Base-by-base conservation (phyloP, 2,797 vertebrate species). In the Luscinia megarhynchos region DNA sequence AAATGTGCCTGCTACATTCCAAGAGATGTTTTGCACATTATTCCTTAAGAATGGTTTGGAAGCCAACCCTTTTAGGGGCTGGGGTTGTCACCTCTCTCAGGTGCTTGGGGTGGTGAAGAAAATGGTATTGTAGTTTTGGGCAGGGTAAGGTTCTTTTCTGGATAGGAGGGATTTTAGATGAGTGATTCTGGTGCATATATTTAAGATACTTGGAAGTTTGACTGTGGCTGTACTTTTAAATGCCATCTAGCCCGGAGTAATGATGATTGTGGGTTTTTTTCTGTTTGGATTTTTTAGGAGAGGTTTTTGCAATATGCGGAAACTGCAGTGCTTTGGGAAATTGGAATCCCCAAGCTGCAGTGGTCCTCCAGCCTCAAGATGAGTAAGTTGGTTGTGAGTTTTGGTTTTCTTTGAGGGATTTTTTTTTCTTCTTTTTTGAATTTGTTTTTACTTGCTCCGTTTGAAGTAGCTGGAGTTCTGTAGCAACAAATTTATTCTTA, bases 221-320 rank as follows among this genome's bases (percentile, higher is more conserved):
- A 21, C 19, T 7, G 2, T 29, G 15, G 53, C 12, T 86, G 20
- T 69, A 12, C 24, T 64, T 30, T 38, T 0, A 69, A 43, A 67
- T 82, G 79, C 9, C 36, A 11, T 72, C 8, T 10, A 19, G 17
- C 8, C 22, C 59, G 41, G 30, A 72, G 22, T 69, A 48, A 18
- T 38, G 22, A 58, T 40, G 45, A n/a, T 26, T 73, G 41, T 81
- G 27, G 0, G 0, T 34, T 79, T 72, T 85, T 70, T 62, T 41
- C 30, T 41, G 29, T 11, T 36, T 66, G 18, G 3, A 2, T 69
- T 90, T 89, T 88, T 79, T 92, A 99, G 99, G 99, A 87, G 99
- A 99, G 94, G 98, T 99, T 90, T 98, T 99, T 26, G 99, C 99
- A 40, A 97, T 99, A 88, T 99, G 99, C 10, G 99, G 99, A 48